Conservation (phyloP, 2,888 invertebrate genomes). For the Idaea aversata region DNA sequence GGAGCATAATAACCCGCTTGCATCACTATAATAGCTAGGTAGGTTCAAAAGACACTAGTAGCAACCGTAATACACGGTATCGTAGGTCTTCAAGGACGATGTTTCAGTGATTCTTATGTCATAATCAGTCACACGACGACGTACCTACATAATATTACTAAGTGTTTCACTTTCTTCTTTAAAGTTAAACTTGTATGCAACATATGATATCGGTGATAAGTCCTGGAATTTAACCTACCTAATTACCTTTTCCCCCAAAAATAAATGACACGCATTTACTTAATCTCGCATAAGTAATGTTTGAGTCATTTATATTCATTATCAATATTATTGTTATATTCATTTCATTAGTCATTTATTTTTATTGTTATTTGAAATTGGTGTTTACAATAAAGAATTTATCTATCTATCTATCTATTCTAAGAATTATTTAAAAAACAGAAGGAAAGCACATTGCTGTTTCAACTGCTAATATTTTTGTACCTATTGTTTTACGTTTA, state of each 20-base stretch:
- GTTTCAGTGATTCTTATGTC: not conserved
- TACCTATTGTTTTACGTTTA: not conserved
- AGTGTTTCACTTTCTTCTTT: no score
- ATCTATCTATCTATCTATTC: no score
- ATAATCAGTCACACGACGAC: not conserved
- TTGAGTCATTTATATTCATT: not conserved
- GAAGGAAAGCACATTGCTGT: not conserved
- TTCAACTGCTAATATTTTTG: not conserved
- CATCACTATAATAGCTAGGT: not conserved
- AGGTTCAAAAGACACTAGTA: not conserved
- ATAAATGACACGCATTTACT: no score
- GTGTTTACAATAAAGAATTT: no score
- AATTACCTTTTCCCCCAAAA: no score
- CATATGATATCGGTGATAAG: no score
- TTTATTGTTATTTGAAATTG: no score
- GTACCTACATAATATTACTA: no score
- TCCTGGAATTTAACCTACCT: no score
- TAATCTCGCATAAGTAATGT: not conserved
- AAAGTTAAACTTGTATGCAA: no score
- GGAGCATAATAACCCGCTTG: not conserved
- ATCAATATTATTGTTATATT: no score
- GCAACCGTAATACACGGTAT: not conserved
- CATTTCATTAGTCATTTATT: no score
- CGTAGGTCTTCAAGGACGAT: not conserved
- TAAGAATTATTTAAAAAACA: not conserved